Percentiles rank a stretch among this genome's conserved stretches.
Conservation (phyloP, 2,888 invertebrate species). For the Euproctis similis region DNA sequence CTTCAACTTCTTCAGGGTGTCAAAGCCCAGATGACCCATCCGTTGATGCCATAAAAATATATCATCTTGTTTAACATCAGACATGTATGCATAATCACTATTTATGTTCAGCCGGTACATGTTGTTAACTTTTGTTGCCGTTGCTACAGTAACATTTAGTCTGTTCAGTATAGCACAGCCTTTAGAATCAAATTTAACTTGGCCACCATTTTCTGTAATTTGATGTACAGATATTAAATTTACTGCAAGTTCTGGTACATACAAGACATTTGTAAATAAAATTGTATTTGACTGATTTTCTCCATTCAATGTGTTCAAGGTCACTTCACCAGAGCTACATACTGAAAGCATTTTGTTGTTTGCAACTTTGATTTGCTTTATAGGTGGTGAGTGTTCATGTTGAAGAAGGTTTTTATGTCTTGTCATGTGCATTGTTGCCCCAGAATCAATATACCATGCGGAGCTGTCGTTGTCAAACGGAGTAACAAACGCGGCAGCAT, state of each 20-base stretch:
- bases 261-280: background rate
- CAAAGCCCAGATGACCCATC: slow-evolving; percentile 3
- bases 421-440: background rate
- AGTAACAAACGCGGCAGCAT: background rate
- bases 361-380: background rate
- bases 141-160: slow-evolving; percentile 1
- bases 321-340: background rate
- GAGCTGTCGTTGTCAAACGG: background rate
- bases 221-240: slow-evolving; percentile 8
- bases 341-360: background rate
- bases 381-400: background rate
- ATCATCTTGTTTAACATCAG: slow-evolving; percentile 4
- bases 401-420: background rate
- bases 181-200: too few species aligned
- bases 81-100: slow-evolving; percentile 4
- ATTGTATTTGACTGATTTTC: background rate
- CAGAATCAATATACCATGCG: background rate
- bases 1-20: background rate
- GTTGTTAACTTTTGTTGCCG: slow-evolving; percentile 11
- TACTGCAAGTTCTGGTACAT: background rate
- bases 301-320: background rate
- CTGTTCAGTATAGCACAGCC: slow-evolving; percentile 4
- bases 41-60: too few species aligned
- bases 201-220: slow-evolving; percentile 6
- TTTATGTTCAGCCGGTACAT: slow-evolving; percentile 13